Evolutionary conservation across 2,888 invertebrate species (phyloP), one percentile per base, ranked within the genome.

Genomic region (Caradrina clavipalpis): DNA sequence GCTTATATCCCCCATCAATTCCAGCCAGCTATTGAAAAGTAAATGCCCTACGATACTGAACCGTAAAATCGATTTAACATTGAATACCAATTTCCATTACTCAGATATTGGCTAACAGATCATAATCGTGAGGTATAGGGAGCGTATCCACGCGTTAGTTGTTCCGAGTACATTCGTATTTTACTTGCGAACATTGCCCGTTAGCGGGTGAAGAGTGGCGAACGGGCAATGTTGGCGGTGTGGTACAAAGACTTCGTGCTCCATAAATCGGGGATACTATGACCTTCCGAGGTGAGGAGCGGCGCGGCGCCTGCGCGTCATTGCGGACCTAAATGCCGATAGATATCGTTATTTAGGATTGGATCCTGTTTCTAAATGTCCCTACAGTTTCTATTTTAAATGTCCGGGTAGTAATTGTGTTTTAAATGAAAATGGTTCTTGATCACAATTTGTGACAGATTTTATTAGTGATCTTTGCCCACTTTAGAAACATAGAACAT

Each of bases 171-270:
- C 79, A 84, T 84, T 86, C 83, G 85, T 89, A 89, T 88, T 89
- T 90, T 83, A 88, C 85, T 76, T 76, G 76, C 64, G 82, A 87
- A 86, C 87, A 84, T 83, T 78, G 78, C 75, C 90, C 88, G 87
- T 89, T 90, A 89, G 84, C 79, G 73, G 80, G 87, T 89, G 92
- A 90, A 86, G 89, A 88, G 90, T 89, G 87, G 86, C 87, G 87
- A 86, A 87, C 90, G 88, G 87, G 86, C 87, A 83, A 86, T 88
- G 90, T 89, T 87, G 87, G 91, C 90, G 91, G 91, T 85, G 84
- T 81, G 72, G 77, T 88, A 93, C 94, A 95, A 94, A 95, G 92
- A 88, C 89, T 83, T 94, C 93, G 95, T 94, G 94, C 80, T 84
- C 86, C 90, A 95, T 95, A 94, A 95, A 95, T 95, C 90, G 86